Conservation (phyloP, 2,797 vertebrate species). For the Pempheris klunzingeri region DNA sequence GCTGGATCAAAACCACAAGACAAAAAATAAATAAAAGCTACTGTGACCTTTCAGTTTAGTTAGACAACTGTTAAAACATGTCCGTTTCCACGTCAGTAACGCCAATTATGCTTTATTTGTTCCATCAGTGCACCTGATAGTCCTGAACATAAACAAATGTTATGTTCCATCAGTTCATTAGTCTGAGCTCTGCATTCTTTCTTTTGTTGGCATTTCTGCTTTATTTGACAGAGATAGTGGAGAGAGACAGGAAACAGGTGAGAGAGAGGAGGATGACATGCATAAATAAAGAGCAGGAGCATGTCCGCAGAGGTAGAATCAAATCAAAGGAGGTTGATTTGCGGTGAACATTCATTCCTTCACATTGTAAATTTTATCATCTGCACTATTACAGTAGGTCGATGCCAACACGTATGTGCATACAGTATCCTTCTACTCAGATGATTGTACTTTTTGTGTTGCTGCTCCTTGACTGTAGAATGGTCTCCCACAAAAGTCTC, state of each 20-base stretch:
- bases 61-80: not conserved
- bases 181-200: not conserved
- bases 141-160: not conserved
- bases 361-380: slow-evolving; percentile 2
- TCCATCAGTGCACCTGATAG: not conserved
- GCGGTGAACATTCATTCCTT: not conserved
- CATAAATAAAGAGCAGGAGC: slow-evolving; percentile 6
- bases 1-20: not conserved
- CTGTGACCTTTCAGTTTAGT: not conserved
- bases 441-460: not conserved
- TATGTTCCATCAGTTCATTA: not conserved
- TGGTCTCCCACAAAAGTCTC: not conserved
- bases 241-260: too few species aligned
- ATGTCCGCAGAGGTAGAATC: slow-evolving; percentile 3
- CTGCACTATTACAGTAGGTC: fast-evolving
- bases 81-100: not conserved
- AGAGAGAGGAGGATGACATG: slow-evolving; percentile 2
- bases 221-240: too few species aligned
- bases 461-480: not conserved
- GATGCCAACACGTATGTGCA: not conserved
- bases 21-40: not conserved
- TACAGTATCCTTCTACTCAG: not conserved
- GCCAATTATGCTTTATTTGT: not conserved
- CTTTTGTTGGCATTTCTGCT: too few species aligned
- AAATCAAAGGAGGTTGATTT: not conserved